Conservation (phyloP, 2,113 vertebrate genomes). For the Dromaius novaehollandiae region DNA sequence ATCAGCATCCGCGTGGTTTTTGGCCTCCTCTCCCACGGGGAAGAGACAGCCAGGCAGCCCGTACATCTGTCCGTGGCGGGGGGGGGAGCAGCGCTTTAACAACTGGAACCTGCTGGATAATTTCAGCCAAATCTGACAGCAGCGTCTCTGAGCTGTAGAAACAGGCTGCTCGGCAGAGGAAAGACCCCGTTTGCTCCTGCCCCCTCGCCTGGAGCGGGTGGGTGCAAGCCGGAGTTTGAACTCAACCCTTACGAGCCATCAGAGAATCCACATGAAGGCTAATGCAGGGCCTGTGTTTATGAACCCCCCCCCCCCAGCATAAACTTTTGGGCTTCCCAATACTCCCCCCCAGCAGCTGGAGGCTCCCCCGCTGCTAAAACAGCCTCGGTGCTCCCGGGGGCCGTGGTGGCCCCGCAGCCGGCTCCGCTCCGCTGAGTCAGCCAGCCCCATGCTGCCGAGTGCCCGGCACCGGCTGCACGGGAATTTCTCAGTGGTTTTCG, state of each 20-base stretch:
- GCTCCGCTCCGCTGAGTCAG: too few relatives aligned
- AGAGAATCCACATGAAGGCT: background rate
- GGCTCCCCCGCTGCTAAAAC: too few relatives aligned
- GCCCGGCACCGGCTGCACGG: too few relatives aligned
- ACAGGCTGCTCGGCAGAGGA: background rate
- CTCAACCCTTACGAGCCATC: background rate
- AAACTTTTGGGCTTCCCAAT: too few relatives aligned
- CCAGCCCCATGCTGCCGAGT: too few relatives aligned
- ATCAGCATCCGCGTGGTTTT: accelerated
- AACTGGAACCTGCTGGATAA: background rate
- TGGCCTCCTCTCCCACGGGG: background rate
- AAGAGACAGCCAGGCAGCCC: background rate
- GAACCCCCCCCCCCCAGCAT: too few relatives aligned
- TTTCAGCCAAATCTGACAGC: background rate
- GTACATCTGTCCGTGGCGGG: background rate
- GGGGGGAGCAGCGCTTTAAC: too few relatives aligned
- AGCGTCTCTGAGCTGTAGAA: background rate
- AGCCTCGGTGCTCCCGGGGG: too few relatives aligned
- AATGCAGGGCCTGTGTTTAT: too few relatives aligned
- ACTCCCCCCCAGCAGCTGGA: too few relatives aligned
- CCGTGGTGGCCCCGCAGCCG: too few relatives aligned
- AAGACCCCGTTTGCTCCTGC: background rate
- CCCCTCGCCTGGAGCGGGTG: background rate
- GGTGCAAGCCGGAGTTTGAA: background rate
- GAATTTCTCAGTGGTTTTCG: background rate